phyloP scores from a whole-genome alignment of 1,140 invertebrate species.

The Brachystomella parvula region DNA sequence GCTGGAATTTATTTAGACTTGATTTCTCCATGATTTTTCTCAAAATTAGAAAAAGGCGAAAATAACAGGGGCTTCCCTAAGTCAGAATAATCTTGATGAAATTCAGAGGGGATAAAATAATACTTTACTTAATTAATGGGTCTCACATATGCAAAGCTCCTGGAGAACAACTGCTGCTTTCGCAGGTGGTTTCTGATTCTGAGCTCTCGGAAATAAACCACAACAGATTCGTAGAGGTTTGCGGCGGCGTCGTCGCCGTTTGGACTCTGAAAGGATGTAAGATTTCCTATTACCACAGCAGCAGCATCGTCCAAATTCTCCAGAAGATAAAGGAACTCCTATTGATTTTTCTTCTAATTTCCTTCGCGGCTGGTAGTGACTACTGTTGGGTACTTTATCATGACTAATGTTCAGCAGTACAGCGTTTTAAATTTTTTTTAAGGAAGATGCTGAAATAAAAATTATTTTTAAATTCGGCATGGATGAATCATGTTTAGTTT shows the following conservation, averaged over 20 bases:
- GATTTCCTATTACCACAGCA: neutral
- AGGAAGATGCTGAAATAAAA: neutral
- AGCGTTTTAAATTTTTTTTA: neutral
- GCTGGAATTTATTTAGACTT: constrained; percentile 73
- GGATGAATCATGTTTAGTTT: neutral
- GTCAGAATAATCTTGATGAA: neutral
- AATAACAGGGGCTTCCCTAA: neutral
- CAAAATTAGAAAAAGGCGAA: no score
- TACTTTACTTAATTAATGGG: neutral
- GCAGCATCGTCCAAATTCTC: no score
- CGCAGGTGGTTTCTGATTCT: constrained; percentile 18
- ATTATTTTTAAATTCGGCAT: neutral
- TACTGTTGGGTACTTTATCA: neutral
- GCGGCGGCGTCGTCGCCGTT: neutral
- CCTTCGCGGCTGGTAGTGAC: neutral
- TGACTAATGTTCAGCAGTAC: neutral
- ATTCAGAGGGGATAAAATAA: neutral
- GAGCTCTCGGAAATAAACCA: neutral
- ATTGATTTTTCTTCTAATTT: neutral
- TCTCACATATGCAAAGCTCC: constrained; percentile 14
- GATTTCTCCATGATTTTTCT: constrained; percentile 44
- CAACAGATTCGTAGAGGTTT: neutral
- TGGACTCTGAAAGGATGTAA: neutral
- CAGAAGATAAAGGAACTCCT: neutral
- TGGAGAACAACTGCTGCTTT: constrained; percentile 4